phyloP scores from a whole-genome alignment of 1,140 invertebrate genomes.

The Muscidifurax raptorellus region DNA sequence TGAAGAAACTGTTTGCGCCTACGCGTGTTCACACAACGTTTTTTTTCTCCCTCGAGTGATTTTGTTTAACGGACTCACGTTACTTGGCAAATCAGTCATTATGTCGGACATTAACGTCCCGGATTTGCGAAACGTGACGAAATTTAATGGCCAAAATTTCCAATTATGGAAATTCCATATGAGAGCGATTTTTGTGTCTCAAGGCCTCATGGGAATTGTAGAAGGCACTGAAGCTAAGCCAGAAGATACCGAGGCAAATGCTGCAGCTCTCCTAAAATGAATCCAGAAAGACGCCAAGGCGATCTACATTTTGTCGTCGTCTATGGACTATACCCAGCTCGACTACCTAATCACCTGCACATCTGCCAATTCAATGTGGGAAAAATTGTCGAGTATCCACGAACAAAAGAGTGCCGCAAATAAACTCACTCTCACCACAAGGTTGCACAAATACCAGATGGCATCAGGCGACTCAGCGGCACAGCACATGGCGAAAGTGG shows the following conservation, averaged over 20 bases:
- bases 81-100: neutral
- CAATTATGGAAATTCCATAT: conserved; percentile 65
- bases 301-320: conserved; percentile 27
- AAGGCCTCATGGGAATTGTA: conserved; percentile 42
- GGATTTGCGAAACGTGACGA: conserved; percentile 44
- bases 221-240: conserved; percentile 24
- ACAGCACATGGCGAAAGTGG: conserved; percentile 52
- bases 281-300: conserved; percentile 19
- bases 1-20: neutral
- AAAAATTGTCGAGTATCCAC: conserved; percentile 46
- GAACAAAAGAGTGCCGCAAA: conserved; percentile 52
- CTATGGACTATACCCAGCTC: conserved; percentile 24
- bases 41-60: neutral
- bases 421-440: conserved; percentile 45
- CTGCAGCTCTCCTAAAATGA: neutral
- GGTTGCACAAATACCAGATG: conserved; percentile 52
- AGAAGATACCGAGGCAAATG: neutral
- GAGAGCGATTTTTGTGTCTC: conserved; percentile 37
- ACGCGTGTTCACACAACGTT: too few species aligned
- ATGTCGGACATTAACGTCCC: neutral
- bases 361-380: conserved; percentile 50
- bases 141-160: conserved; percentile 63
- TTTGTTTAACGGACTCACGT: neutral
- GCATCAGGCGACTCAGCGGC: conserved; percentile 11
- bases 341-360: conserved; percentile 45